Conservation (phyloP, 2,888 invertebrate species). For the Germaria angustata region DNA sequence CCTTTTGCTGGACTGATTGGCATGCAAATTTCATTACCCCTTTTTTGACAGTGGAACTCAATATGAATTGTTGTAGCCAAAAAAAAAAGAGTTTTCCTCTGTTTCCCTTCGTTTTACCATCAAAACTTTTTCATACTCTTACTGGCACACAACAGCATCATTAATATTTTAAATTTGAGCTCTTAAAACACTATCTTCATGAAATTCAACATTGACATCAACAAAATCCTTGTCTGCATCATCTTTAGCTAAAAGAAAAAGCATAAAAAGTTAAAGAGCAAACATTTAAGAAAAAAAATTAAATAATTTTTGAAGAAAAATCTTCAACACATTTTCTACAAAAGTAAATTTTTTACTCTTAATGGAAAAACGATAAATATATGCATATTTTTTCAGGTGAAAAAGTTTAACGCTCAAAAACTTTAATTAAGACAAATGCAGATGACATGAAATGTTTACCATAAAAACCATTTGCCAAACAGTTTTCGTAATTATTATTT, state of each 20-base stretch:
- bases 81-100: conserved; percentile 13
- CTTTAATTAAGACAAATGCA: conserved; percentile 49
- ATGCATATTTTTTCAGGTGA: conserved; percentile 16
- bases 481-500: too few relatives aligned
- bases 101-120: not conserved
- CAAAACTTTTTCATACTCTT: not conserved
- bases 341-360: not conserved
- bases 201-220: conserved; percentile 39
- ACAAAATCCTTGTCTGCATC: conserved; percentile 20
- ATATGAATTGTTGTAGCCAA: conserved; percentile 9
- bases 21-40: conserved; percentile 17
- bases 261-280: not conserved
- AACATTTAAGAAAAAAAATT: conserved; percentile 17
- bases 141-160: conserved; percentile 59
- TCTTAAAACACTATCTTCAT: conserved; percentile 54
- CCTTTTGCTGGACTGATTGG: too few relatives aligned
- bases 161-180: conserved; percentile 52
- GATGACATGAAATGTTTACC: conserved; percentile 38
- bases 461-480: not conserved
- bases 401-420: conserved; percentile 44
- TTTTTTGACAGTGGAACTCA: conserved; percentile 2
- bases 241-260: not conserved
- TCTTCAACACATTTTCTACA: not conserved
- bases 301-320: conserved; percentile 16
- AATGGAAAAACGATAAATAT: not conserved